Conservation (phyloP, 2,888 invertebrate genomes). For the Lapara coniferarum region DNA sequence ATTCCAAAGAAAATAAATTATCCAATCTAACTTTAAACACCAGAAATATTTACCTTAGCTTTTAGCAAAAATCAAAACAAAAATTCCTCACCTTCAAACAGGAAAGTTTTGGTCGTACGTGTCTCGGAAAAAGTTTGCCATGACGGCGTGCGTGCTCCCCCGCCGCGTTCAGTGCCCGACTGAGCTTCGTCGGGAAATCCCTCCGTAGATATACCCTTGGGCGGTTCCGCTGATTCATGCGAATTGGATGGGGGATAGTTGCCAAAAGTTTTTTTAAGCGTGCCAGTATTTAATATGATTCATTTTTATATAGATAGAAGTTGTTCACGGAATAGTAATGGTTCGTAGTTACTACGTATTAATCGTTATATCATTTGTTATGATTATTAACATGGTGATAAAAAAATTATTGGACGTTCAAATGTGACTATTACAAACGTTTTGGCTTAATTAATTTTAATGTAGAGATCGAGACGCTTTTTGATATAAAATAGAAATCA, state of each 20-base stretch:
- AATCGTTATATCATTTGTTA: too few species aligned
- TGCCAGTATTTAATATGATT: background rate
- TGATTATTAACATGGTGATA: too few species aligned
- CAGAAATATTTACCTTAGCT: too few species aligned
- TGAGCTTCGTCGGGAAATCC: conserved; percentile 56
- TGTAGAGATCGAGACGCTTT: too few species aligned
- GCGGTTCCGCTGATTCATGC: conserved; percentile 50
- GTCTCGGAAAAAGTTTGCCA: conserved; percentile 74
- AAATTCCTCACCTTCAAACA: conserved; percentile 57
- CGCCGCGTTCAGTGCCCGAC: conserved; percentile 41
- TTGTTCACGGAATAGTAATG: too few species aligned
- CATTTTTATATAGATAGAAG: background rate
- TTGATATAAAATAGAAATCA: too few species aligned
- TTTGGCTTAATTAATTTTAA: too few species aligned
- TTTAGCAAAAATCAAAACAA: background rate
- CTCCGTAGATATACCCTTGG: conserved; percentile 62
- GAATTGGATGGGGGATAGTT: conserved; percentile 31
- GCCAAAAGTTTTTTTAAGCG: conserved; percentile 27
- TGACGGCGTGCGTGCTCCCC: conserved; percentile 44
- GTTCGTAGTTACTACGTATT: too few species aligned
- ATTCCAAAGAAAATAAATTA: background rate
- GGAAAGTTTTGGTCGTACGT: conserved; percentile 60
- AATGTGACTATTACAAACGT: too few species aligned
- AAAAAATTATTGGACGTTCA: too few species aligned
- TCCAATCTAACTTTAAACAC: background rate